Conservation (phyloP, 2,888 invertebrate species). For the Chaetogeoica ovagalla region DNA sequence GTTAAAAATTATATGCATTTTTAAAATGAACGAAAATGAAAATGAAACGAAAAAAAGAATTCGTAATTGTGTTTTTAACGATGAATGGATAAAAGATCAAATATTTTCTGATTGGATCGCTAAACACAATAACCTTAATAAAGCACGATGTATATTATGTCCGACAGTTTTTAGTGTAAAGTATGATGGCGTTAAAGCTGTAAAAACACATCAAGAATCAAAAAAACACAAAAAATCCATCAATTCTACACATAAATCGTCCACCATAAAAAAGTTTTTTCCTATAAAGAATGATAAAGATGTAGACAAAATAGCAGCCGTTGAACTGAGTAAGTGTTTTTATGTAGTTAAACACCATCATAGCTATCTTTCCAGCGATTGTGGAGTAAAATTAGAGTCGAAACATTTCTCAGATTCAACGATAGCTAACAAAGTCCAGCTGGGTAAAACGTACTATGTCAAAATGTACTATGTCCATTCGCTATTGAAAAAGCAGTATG, state of each 20-base stretch:
- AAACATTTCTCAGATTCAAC: conserved; percentile 55
- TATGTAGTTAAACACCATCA: conserved; percentile 56
- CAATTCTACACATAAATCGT: conserved; percentile 14
- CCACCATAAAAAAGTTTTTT: conserved; percentile 48
- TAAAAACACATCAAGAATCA: conserved; percentile 33
- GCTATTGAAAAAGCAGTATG: background rate
- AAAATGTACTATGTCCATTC: conserved; percentile 16
- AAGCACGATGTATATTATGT: conserved; percentile 4
- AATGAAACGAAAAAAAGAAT: conserved; percentile 14
- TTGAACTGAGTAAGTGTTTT: conserved; percentile 55
- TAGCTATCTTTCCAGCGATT: conserved; percentile 56
- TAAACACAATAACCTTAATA: background rate
- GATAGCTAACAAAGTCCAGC: conserved; percentile 43
- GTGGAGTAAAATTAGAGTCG: conserved; percentile 55
- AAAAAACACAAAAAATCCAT: conserved; percentile 48
- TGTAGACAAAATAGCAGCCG: conserved; percentile 55
- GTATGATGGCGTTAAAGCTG: conserved; percentile 31
- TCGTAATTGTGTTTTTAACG: background rate
- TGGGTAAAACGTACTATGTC: conserved; percentile 24
- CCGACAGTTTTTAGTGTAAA: background rate
- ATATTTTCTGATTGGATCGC: conserved; percentile 6
- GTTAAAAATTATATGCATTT: background rate
- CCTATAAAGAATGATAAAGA: conserved; percentile 19
- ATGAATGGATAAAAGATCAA: conserved; percentile 7
- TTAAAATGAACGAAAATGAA: too few relatives aligned